Percentiles rank a stretch among this genome's conserved stretches.
phyloP scores from a whole-genome alignment of 2,888 invertebrate genomes.

The Hypomecis atomaria region DNA sequence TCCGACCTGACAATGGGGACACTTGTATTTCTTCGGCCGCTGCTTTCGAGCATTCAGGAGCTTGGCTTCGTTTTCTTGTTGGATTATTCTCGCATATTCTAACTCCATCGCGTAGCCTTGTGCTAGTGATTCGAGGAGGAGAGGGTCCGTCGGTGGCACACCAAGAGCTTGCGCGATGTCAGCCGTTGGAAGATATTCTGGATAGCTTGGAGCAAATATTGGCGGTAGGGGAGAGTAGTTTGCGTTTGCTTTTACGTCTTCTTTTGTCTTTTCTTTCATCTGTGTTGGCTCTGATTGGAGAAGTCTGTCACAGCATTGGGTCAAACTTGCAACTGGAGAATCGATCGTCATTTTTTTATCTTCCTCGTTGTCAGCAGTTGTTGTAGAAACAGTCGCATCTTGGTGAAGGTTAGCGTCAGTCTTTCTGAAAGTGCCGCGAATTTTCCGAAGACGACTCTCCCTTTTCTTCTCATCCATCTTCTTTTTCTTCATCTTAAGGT shows the following conservation, averaged over 20 bases:
- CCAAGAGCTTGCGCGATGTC: conserved; percentile 79
- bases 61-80: conserved; percentile 89
- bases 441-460: conserved; percentile 75
- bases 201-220: conserved; percentile 57
- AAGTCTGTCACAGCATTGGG: conserved; percentile 71
- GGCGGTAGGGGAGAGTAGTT: conserved; percentile 38
- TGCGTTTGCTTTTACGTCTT: conserved; percentile 9
- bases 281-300: conserved; percentile 57
- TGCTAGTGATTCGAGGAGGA: conserved; percentile 78
- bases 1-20: conserved; percentile 94
- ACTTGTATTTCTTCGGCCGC: conserved; percentile 95
- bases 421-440: conserved; percentile 74
- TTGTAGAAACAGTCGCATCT: conserved; percentile 85
- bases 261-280: conserved; percentile 46
- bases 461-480: conserved; percentile 63
- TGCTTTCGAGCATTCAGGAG: conserved; percentile 88
- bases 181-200: conserved; percentile 70
- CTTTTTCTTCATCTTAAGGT: conserved; percentile 56
- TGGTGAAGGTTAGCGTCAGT: conserved; percentile 69
- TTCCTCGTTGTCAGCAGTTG: conserved; percentile 65
- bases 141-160: conserved; percentile 75
- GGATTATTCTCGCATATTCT: conserved; percentile 88
- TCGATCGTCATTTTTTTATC: conserved; percentile 50
- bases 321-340: conserved; percentile 72
- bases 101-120: conserved; percentile 87